A percentile compares a stretch with the other conserved stretches of the same genome.
These are phyloP conservation scores for Cyclura pinguis DNA, from an alignment of 2,797 vertebrate genomes.

Conservation along the genomic window DNA sequence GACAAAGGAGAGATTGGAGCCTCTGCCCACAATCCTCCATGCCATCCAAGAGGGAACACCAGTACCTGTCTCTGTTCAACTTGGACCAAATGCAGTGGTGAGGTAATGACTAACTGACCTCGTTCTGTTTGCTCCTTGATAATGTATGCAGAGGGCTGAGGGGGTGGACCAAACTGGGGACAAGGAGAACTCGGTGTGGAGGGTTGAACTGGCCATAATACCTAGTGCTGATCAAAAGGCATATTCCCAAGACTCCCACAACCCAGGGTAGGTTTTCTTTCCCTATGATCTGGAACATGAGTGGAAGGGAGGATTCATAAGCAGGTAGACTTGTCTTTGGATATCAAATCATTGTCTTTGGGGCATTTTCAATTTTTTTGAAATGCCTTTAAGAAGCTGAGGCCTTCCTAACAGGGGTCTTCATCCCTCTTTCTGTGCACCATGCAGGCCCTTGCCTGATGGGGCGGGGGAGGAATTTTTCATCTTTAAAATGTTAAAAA, in stretches of 20 bases:
- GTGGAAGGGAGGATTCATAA: not conserved
- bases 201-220: not conserved
- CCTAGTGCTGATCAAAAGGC: too few relatives aligned
- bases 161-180: too few relatives aligned
- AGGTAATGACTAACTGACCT: slow-evolving; percentile 38
- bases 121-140: not conserved
- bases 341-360: too few relatives aligned
- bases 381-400: not conserved
- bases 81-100: slow-evolving; percentile 27
- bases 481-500: not conserved
- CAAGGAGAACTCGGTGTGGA: not conserved
- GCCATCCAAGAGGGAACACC: slow-evolving; percentile 85
- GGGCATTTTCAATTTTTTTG: not conserved
- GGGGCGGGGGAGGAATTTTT: too few relatives aligned
- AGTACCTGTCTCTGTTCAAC: slow-evolving; percentile 75
- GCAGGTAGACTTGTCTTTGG: too few relatives aligned
- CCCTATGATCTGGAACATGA: not conserved
- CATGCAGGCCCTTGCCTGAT: too few relatives aligned
- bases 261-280: not conserved
- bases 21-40: slow-evolving; percentile 90
- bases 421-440: not conserved
- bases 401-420: too few relatives aligned
- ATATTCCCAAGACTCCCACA: too few relatives aligned
- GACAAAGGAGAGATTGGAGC: slow-evolving; percentile 87
- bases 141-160: too few relatives aligned